A percentile compares a stretch with the other conserved stretches of the same genome.
Conservation (phyloP, 2,797 vertebrate species). For the Gephyroberyx darwinii region DNA sequence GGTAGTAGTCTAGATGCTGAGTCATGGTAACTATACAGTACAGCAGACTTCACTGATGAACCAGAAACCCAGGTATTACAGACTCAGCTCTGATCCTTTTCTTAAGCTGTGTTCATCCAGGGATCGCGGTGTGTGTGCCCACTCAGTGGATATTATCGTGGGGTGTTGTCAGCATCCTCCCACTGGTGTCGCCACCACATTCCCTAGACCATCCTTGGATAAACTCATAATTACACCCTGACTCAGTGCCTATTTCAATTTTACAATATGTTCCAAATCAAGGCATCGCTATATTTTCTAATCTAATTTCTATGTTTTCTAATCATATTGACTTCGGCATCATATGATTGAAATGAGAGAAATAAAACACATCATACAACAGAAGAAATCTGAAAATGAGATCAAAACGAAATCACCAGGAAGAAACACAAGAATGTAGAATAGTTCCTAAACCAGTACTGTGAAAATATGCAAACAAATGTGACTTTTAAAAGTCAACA, state of each 20-base stretch:
- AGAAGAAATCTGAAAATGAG: background rate
- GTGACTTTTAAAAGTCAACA: background rate
- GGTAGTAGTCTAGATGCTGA: slow-evolving; percentile 28
- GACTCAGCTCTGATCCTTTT: slow-evolving; percentile 56
- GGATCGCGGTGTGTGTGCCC: slow-evolving; percentile 39
- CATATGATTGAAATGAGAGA: background rate
- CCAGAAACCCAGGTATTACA: slow-evolving; percentile 51
- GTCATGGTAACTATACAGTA: slow-evolving; percentile 44
- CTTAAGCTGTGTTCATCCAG: slow-evolving; percentile 62
- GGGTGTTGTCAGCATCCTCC: slow-evolving; percentile 49
- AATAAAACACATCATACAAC: slow-evolving; percentile 3
- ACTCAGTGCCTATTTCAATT: slow-evolving; percentile 23
- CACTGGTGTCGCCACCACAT: slow-evolving; percentile 30
- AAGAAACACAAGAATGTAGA: background rate
- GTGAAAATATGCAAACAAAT: slow-evolving; percentile 2
- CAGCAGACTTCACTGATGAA: slow-evolving; percentile 35
- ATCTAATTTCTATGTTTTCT: background rate
- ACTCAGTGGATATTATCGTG: slow-evolving; percentile 54
- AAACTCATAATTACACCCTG: slow-evolving; percentile 33
- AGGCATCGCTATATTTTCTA: background rate
- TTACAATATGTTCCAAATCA: slow-evolving; percentile 8
- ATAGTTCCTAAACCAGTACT: slow-evolving; percentile 14
- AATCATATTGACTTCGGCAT: background rate
- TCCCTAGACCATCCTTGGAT: slow-evolving; percentile 18
- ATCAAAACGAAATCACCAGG: background rate